Conservation (phyloP, 2,797 vertebrate genomes). For the Enteromius trimaculatus region DNA sequence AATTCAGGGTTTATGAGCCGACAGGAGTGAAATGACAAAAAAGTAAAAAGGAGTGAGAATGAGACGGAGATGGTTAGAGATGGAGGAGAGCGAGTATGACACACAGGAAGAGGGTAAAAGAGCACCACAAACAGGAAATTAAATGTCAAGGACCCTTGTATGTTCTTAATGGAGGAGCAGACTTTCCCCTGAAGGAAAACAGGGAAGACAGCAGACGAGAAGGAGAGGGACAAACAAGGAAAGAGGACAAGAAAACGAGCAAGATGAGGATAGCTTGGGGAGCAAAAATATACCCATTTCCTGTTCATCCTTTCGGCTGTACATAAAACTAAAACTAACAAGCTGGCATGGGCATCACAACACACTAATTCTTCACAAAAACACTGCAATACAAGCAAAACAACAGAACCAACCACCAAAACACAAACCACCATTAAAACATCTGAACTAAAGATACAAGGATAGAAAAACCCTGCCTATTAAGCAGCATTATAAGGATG, state of each 20-base stretch:
- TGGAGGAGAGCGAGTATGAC: constrained; percentile 50
- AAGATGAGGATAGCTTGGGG: background rate
- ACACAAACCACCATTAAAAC: background rate
- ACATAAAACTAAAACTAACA: constrained; percentile 46
- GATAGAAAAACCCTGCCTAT: background rate
- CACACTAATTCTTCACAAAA: background rate
- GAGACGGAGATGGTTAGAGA: constrained; percentile 30
- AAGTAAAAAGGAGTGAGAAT: constrained; percentile 25
- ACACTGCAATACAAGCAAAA: background rate
- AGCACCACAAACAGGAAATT: constrained; percentile 79
- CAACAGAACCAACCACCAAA: background rate
- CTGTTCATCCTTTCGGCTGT: background rate
- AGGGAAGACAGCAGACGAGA: background rate
- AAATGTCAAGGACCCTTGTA: constrained; percentile 82
- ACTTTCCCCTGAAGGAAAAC: constrained; percentile 70
- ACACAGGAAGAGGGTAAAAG: constrained; percentile 64
- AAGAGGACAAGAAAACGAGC: background rate
- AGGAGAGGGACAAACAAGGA: constrained; percentile 3
- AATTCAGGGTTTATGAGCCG: constrained; percentile 64
- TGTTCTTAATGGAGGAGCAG: constrained; percentile 77
- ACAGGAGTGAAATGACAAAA: constrained; percentile 53
- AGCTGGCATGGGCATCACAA: background rate
- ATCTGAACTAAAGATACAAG: background rate
- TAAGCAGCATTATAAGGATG: background rate
- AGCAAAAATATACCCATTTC: constrained; percentile 28